These are phyloP conservation scores for Agrypnus murinus DNA, from an alignment of 2,888 invertebrate genomes.

Conservation along the genomic window DNA sequence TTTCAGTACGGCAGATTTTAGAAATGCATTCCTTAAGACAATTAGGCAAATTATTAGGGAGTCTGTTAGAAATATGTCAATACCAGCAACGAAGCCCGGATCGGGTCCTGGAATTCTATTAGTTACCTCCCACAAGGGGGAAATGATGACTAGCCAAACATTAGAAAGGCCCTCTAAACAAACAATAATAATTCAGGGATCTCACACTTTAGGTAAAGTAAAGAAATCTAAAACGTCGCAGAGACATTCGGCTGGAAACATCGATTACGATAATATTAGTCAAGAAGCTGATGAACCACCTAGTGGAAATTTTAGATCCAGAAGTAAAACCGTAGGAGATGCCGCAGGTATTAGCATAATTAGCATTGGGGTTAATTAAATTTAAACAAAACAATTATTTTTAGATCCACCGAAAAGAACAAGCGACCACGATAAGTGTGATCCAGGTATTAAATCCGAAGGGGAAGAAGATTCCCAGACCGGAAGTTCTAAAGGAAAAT, in stretches of 20 bases:
- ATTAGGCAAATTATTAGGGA: constrained; percentile 98
- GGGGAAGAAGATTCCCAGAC: constrained; percentile 88
- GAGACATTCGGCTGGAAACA: constrained; percentile 87
- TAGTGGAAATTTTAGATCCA: constrained; percentile 79
- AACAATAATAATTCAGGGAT: constrained; percentile 78
- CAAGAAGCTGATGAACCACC: constrained; percentile 82
- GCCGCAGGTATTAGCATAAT: constrained; percentile 84
- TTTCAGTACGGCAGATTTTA: constrained; percentile 92
- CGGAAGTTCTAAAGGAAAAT: constrained; percentile 75
- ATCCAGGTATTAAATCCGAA: constrained; percentile 88
- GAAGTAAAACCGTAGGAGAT: constrained; percentile 95
- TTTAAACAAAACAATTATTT: constrained; percentile 5
- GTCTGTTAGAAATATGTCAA: constrained; percentile 97
- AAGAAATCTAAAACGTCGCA: constrained; percentile 85
- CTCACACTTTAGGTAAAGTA: constrained; percentile 88
- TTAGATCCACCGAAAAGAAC: constrained; percentile 67
- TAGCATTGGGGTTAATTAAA: too few species aligned
- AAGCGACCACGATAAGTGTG: constrained; percentile 75
- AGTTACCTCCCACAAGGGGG: constrained; percentile 69
- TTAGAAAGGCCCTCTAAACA: constrained; percentile 74
- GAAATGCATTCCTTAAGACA: constrained; percentile 97
- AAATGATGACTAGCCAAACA: constrained; percentile 73
- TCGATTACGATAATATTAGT: constrained; percentile 88
- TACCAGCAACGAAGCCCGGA: constrained; percentile 85
- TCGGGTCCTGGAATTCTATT: constrained; percentile 71